phyloP scores from a whole-genome alignment of 2,113 vertebrate genomes.

The Aythya baeri region DNA sequence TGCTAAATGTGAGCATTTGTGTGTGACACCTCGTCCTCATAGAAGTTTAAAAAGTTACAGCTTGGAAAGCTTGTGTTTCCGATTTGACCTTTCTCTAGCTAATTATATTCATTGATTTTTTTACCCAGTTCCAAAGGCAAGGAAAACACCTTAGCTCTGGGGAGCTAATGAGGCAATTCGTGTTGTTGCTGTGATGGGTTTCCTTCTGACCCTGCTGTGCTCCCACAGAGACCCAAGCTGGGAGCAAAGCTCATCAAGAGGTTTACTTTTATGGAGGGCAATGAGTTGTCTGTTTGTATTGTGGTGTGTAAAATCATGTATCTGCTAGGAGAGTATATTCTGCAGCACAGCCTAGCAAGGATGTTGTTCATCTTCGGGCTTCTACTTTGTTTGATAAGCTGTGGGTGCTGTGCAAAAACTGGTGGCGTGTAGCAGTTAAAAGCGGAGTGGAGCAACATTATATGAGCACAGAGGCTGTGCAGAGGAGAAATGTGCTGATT shows the following conservation, averaged over 20 bases:
- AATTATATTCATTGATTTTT: neutral
- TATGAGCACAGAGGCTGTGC: neutral
- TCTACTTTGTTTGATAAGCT: constrained; percentile 23
- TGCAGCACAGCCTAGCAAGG: neutral
- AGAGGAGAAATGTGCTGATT: constrained; percentile 4
- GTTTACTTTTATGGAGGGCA: neutral
- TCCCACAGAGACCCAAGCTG: neutral
- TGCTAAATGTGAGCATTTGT: neutral
- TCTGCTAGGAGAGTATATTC: neutral
- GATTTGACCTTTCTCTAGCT: neutral
- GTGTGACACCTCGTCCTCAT: neutral
- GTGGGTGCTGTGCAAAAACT: neutral
- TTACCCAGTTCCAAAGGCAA: neutral
- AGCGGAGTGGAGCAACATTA: neutral
- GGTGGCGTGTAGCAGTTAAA: neutral
- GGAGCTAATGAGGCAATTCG: neutral
- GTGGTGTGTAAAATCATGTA: neutral
- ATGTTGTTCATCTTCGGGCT: neutral
- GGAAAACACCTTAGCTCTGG: neutral
- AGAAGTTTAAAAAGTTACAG: neutral
- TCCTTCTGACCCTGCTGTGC: neutral
- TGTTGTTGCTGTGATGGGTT: neutral
- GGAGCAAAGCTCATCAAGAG: neutral
- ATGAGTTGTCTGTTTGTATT: neutral
- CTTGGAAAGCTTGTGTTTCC: neutral